Percentiles rank a stretch among this genome's conserved stretches.
Conservation (phyloP, 1,140 invertebrate species). For the Ganaspis sp. region DNA sequence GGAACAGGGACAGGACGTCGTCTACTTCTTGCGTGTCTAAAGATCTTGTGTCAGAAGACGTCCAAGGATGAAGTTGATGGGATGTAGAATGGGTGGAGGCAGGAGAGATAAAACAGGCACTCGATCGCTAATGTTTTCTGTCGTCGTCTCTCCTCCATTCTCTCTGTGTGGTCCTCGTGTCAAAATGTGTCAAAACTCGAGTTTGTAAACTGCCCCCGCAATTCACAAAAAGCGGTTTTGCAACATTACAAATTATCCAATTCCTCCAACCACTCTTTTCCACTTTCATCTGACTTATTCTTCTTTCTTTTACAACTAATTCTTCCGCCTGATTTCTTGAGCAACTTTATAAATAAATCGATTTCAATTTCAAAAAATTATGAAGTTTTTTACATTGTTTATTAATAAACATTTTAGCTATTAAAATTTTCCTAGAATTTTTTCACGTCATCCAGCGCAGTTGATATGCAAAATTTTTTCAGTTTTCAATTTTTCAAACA, state of each 20-base stretch:
- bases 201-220: constrained; percentile 57
- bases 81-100: neutral
- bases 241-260: constrained; percentile 68
- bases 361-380: no score
- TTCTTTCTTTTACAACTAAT: neutral
- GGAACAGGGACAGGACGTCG: constrained; percentile 21
- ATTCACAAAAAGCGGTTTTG: constrained; percentile 65
- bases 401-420: no score
- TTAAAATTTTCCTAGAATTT: no score
- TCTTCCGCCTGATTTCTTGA: neutral
- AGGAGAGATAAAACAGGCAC: constrained; percentile 11
- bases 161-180: constrained; percentile 73
- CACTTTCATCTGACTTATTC: neutral
- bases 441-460: no score
- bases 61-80: constrained; percentile 8
- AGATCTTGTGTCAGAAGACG: constrained; percentile 28
- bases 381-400: no score
- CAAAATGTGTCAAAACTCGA: constrained; percentile 75
- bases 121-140: constrained; percentile 66
- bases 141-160: constrained; percentile 54
- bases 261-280: constrained; percentile 46
- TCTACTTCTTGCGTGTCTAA: constrained; percentile 50
- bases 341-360: no score
- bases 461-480: no score
- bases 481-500: no score